These are phyloP conservation scores for Bombus superbus DNA, from an alignment of 1,140 invertebrate species.

Conservation along the genomic window DNA sequence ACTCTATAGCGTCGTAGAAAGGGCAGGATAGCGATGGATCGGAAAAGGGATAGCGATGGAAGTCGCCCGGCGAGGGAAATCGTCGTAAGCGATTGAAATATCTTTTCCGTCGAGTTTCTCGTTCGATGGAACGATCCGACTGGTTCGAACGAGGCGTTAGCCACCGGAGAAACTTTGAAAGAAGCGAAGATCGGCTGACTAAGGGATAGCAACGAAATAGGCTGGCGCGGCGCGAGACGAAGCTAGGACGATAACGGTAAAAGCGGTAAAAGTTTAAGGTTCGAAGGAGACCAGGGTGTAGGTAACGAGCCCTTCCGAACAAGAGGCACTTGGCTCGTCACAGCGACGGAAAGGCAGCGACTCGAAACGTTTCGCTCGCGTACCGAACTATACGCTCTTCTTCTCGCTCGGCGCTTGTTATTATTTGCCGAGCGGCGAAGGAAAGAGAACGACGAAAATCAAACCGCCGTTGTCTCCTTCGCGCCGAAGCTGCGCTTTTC, in stretches of 20 bases:
- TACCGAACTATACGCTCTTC: not conserved
- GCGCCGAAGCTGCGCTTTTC: not conserved
- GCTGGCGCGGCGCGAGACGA: not conserved
- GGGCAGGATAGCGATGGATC: too few relatives aligned
- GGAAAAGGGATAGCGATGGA: too few relatives aligned
- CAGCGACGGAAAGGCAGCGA: not conserved
- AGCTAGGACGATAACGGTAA: not conserved
- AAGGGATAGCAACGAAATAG: not conserved
- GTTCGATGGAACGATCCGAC: too few relatives aligned
- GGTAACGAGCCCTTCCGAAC: conserved; percentile 21
- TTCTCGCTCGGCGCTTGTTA: not conserved
- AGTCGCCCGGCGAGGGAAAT: too few relatives aligned
- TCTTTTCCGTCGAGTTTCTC: too few relatives aligned
- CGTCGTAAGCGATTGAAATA: too few relatives aligned
- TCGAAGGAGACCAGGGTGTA: not conserved
- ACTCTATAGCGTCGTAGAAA: too few relatives aligned
- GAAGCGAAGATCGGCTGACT: too few relatives aligned
- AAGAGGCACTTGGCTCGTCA: conserved; percentile 26
- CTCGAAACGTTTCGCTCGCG: conserved; percentile 10
- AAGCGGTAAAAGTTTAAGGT: not conserved
- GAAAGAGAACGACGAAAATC: conserved; percentile 2
- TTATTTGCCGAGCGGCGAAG: conserved; percentile 16
- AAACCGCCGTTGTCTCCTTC: not conserved
- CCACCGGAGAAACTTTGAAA: too few relatives aligned
- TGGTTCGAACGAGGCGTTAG: too few relatives aligned